These are phyloP conservation scores for Hippopotamus amphibius DNA, from an alignment of 2,113 vertebrate genomes.

Conservation along the genomic window DNA sequence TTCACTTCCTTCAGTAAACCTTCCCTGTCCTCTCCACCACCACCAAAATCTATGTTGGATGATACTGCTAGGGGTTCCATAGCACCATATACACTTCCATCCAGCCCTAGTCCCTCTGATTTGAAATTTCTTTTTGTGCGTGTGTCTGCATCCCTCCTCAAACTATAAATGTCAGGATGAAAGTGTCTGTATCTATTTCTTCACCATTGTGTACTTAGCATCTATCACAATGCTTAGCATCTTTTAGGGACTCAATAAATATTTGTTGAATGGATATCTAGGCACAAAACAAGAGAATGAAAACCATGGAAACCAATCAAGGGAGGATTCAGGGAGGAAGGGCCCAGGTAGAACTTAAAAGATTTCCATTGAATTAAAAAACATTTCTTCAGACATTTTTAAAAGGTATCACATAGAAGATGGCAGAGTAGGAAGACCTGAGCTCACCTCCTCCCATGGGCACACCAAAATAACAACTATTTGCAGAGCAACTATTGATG, in stretches of 20 bases:
- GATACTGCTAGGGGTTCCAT: background rate
- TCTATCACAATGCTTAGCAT: background rate
- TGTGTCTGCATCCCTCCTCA: background rate
- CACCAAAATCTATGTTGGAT: background rate
- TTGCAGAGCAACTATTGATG: background rate
- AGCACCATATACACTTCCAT: no score
- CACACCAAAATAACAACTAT: background rate
- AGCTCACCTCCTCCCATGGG: background rate
- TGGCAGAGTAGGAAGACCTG: background rate
- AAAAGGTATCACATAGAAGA: background rate
- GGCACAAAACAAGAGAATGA: background rate
- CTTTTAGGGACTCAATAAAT: background rate
- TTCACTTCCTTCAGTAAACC: background rate
- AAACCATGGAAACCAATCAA: background rate
- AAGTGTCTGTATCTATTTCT: background rate
- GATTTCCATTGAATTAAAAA: background rate
- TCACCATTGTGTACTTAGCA: background rate
- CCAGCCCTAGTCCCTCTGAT: background rate
- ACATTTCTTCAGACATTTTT: background rate
- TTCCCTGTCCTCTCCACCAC: background rate
- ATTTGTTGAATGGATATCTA: background rate
- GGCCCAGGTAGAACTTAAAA: background rate
- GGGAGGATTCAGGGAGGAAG: background rate
- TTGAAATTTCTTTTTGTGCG: background rate
- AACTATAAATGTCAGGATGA: background rate